A percentile compares a stretch with the other conserved stretches of the same genome.
Conservation (phyloP, 2,888 invertebrate species). For the Epistrophe eligans region DNA sequence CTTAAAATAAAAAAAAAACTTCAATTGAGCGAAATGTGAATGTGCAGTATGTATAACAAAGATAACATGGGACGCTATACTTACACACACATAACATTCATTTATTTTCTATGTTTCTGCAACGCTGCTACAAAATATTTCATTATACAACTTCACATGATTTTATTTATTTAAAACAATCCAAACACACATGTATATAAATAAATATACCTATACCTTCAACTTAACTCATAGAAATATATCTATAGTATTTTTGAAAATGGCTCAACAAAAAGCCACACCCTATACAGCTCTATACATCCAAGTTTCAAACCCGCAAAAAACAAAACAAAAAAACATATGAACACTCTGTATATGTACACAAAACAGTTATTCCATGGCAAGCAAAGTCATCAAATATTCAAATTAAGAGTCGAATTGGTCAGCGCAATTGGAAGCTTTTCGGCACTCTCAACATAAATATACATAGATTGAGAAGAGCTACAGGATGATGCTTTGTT, state of each 20-base stretch:
- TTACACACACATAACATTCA: constrained; percentile 45
- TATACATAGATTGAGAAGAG: background rate
- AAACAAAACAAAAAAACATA: background rate
- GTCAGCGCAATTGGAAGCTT: constrained; percentile 72
- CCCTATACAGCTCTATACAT: background rate
- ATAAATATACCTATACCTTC: background rate
- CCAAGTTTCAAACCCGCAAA: background rate
- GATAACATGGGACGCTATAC: background rate
- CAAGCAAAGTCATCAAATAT: constrained; percentile 74
- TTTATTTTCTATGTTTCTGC: constrained; percentile 27
- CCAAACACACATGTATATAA: background rate
- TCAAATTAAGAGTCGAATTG: constrained; percentile 76
- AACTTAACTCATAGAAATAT: background rate
- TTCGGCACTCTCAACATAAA: constrained; percentile 47
- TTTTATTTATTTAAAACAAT: constrained; percentile 71
- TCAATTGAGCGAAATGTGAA: background rate
- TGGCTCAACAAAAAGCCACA: background rate
- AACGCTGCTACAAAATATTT: constrained; percentile 58
- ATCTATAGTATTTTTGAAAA: background rate
- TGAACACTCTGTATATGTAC: constrained; percentile 3
- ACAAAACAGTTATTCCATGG: constrained; percentile 52
- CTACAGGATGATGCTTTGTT: constrained; percentile 44
- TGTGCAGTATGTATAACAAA: background rate
- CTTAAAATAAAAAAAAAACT: too few species aligned
- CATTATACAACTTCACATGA: constrained; percentile 56